Evolutionary conservation across 1,140 invertebrate genomes (phyloP).

Genomic region (Zaprionus gabonicus): DNA sequence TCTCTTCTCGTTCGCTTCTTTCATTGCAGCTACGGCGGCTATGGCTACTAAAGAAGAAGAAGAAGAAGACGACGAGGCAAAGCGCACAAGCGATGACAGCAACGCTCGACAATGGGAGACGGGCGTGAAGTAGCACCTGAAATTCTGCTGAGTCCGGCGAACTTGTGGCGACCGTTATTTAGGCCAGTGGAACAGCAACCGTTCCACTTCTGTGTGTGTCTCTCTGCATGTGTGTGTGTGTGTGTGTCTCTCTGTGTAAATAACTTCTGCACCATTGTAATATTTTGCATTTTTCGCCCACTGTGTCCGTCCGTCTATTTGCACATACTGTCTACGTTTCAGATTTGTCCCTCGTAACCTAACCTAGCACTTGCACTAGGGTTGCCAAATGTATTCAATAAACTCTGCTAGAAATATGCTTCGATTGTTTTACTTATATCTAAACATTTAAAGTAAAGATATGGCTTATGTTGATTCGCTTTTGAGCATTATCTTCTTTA

Average conservation of each 20-base stretch:
- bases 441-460: too few species aligned
- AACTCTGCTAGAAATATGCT: constrained; percentile 26
- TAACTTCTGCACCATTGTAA: not conserved
- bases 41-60: constrained; percentile 35
- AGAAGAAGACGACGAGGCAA: constrained; percentile 27
- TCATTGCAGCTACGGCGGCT: constrained; percentile 67
- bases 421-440: not conserved
- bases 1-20: constrained; percentile 54
- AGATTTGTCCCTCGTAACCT: not conserved
- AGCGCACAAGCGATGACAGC: constrained; percentile 10
- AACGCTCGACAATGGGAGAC: constrained; percentile 7
- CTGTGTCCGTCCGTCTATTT: not conserved
- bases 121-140: not conserved
- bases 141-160: constrained; percentile 62
- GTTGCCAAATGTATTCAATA: constrained; percentile 35
- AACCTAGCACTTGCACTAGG: not conserved
- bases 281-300: not conserved
- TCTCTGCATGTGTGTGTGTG: not conserved
- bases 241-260: not conserved
- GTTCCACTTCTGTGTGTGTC: constrained; percentile 11
- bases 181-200: constrained; percentile 56
- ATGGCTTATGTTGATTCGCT: too few species aligned
- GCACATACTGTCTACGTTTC: constrained; percentile 22
- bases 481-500: too few species aligned
- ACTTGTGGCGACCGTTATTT: constrained; percentile 35